Evolutionary conservation across 64 coral and sea anemone genomes (phyloP), one percentile per base, ranked within the genome.

Genomic region (Trachythela sp.): DNA sequence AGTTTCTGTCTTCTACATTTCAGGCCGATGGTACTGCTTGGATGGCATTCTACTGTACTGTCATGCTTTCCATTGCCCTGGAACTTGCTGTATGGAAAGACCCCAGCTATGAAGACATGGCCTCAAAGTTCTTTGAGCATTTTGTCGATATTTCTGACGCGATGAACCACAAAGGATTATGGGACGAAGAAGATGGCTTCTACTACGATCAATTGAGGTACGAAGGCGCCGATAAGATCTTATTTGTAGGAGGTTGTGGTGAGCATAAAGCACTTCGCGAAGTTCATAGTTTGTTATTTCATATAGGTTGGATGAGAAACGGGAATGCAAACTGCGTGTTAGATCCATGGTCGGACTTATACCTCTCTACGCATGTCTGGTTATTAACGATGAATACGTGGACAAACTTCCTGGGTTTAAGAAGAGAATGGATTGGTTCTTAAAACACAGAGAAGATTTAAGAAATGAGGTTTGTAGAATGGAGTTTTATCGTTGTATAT

Each of bases 1-100:
- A 64, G 8, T 64, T 64, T n/a, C 26, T n/a, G 56, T 64, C 26
- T n/a, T 64, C 3, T 64, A n/a, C n/a, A n/a, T n/a, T 26, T 7
- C 9, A 97, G 96, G 96, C 96, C 56, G 96, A 99, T 35, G 96
- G 96, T 20, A 99, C 96, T 0, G 96, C 96, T 9, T 99, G 96
- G 96, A 99, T 99, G 96, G 96, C 96, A 24, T 54, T 99, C 17
- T 99, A 99, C 38, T 94, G 93, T 85, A 90, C 94, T 8, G n/a
- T 92, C 4, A 99, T 99, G 96, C 89, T 99, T 33, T 95, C 94
- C 84, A 99, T 99, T 9, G 91, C 96, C n/a, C 83, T 99, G 5
- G 96, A 99, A 20, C 72, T 99, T 18, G 93, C 95, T 9, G 51
- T 94, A 6, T 64, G 56, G 18, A 36, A 48, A 64, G 93, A 97